Base-by-base conservation (phyloP, 2,888 invertebrate genomes). In the Pseudococcus viburni region DNA sequence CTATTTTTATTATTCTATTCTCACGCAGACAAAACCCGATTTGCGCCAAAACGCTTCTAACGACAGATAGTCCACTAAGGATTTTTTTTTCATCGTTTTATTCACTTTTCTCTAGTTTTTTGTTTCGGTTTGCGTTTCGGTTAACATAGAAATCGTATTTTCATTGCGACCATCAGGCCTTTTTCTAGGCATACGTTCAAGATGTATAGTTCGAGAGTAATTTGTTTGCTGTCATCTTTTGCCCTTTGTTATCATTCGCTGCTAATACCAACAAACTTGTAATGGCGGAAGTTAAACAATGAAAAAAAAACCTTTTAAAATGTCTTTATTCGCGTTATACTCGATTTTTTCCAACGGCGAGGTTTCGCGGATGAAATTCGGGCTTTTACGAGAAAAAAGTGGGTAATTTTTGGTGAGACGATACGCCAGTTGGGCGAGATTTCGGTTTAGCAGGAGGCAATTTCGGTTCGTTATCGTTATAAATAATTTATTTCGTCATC, bases 21-120 rank as follows among this genome's bases (percentile, higher is more conserved):
- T 64, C 86, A 86, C 86, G 86, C 86, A 86, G 73, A 86, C 86
- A 46, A 68, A 48, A 86, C 68, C 73, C 86, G 39, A 86, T 86
- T 86, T 86, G 64, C 86, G 68, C 86, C 86, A 46, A 86, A 86
- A 86, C 86, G 86, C 86, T 86, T 86, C 86, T 86, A 86, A 86
- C 86, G 86, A 86, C 86, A 86, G 73, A 73, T 42, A 86, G 42
- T 86, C 46, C 86, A 46, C 86, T 86, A 86, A 86, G 22, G 86
- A 73, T 59, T 73, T 86, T 59, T 86, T 86, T 86, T 33, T 3
- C 26, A 33, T 33, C 26, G 73, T 73, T 86, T 86, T 86, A 86
- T 86, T 86, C 59, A 73, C 86, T 86, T 86, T 68, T 85, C 51
- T 84, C 33, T 64, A 15, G 33, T 8, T 86, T 64, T 85, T 55